These are phyloP conservation scores for Apodemia duryi DNA, from an alignment of 2,888 invertebrate genomes.

Conservation along the genomic window DNA sequence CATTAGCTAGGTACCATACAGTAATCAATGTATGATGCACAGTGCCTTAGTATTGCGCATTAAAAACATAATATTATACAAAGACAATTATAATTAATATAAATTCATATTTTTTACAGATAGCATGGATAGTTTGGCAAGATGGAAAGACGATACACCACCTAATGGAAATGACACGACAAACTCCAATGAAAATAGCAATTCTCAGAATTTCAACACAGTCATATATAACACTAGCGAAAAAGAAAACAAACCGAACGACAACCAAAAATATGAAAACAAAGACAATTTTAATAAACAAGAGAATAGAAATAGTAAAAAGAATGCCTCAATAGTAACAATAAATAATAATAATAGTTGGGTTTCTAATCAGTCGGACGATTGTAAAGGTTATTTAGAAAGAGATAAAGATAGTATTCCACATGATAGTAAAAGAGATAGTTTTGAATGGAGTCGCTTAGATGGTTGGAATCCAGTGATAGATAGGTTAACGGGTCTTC, in stretches of 20 bases:
- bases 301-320: slow-evolving; percentile 55
- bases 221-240: slow-evolving; percentile 70
- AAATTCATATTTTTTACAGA: slow-evolving; percentile 43
- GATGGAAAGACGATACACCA: slow-evolving; percentile 77
- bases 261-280: slow-evolving; percentile 43
- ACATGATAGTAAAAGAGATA: slow-evolving; percentile 70
- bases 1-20: too few relatives aligned
- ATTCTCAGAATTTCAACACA: slow-evolving; percentile 66
- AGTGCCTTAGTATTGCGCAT: too few relatives aligned
- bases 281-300: slow-evolving; percentile 51
- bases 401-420: slow-evolving; percentile 70
- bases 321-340: slow-evolving; percentile 70
- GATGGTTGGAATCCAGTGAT: slow-evolving; percentile 93
- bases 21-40: too few relatives aligned
- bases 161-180: slow-evolving; percentile 73
- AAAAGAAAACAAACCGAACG: slow-evolving; percentile 56
- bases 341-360: slow-evolving; percentile 74
- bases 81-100: too few relatives aligned
- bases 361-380: slow-evolving; percentile 73
- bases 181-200: slow-evolving; percentile 58
- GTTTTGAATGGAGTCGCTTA: slow-evolving; percentile 79
- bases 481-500: slow-evolving; percentile 88
- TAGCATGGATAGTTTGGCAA: slow-evolving; percentile 74
- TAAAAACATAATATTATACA: too few relatives aligned
- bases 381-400: slow-evolving; percentile 71